Conservation (phyloP, 2,888 invertebrate species). For the Masnerella sp. region DNA sequence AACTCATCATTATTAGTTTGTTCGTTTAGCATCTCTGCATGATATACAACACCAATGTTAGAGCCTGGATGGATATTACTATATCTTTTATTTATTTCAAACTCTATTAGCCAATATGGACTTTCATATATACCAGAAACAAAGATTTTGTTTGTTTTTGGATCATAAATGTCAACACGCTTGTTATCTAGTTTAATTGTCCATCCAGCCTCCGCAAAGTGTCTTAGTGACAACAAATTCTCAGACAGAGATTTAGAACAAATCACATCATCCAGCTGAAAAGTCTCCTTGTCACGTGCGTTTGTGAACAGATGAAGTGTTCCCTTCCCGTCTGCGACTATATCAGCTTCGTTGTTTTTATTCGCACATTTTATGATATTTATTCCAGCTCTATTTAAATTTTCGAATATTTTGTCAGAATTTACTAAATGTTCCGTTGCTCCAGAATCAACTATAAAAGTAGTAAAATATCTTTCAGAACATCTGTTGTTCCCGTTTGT, state of each 20-base stretch:
- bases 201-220: constrained; percentile 1
- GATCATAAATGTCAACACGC: neutral
- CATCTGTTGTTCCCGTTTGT: neutral
- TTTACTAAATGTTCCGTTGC: constrained; percentile 61
- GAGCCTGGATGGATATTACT: neutral
- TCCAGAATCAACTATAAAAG: constrained; percentile 1
- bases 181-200: neutral
- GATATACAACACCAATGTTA: neutral
- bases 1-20: neutral
- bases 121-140: neutral
- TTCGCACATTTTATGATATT: constrained; percentile 58
- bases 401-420: constrained; percentile 53
- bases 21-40: neutral
- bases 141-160: neutral
- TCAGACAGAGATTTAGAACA: constrained; percentile 50
- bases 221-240: constrained; percentile 55
- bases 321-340: constrained; percentile 57
- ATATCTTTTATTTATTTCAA: neutral
- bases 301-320: constrained; percentile 36
- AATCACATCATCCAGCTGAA: constrained; percentile 55
- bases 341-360: constrained; percentile 52
- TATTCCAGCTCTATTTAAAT: constrained; percentile 41
- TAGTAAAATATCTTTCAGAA: neutral
- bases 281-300: neutral
- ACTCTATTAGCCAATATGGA: constrained; percentile 1